Evolutionary conservation across 2,888 invertebrate genomes (phyloP).

Genomic region (Eupsilia transversa): DNA sequence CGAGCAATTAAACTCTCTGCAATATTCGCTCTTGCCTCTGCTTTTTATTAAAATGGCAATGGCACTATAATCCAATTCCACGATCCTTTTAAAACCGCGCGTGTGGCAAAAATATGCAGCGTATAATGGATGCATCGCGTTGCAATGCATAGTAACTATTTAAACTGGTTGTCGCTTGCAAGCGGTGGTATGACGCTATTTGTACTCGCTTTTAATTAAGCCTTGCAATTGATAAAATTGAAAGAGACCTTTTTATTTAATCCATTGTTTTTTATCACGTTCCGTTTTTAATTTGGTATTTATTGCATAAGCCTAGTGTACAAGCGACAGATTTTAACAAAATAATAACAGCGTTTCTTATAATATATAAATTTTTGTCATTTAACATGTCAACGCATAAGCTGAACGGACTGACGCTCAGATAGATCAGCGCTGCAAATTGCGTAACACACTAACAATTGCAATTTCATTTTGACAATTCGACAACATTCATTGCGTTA

Average conservation of each 20-base stretch:
- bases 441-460: too few relatives aligned
- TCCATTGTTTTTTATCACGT: background rate
- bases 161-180: conserved; percentile 6
- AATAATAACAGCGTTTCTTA: too few relatives aligned
- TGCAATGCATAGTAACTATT: background rate
- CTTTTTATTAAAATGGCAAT: background rate
- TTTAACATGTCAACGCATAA: too few relatives aligned
- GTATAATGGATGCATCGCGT: conserved; percentile 24
- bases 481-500: too few relatives aligned
- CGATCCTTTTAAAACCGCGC: conserved; percentile 13
- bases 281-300: conserved; percentile 15
- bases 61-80: conserved; percentile 17
- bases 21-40: background rate
- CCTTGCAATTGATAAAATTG: conserved; percentile 24
- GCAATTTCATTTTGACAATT: too few relatives aligned
- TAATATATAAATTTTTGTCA: too few relatives aligned
- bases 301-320: too few relatives aligned
- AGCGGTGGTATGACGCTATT: conserved; percentile 37
- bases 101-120: conserved; percentile 5
- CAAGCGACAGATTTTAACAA: too few relatives aligned
- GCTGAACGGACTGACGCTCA: too few relatives aligned
- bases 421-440: too few relatives aligned
- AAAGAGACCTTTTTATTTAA: background rate
- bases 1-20: too few relatives aligned
- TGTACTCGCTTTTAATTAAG: conserved; percentile 45